phyloP scores from a whole-genome alignment of 2,888 invertebrate species.

The Seira ritae region DNA sequence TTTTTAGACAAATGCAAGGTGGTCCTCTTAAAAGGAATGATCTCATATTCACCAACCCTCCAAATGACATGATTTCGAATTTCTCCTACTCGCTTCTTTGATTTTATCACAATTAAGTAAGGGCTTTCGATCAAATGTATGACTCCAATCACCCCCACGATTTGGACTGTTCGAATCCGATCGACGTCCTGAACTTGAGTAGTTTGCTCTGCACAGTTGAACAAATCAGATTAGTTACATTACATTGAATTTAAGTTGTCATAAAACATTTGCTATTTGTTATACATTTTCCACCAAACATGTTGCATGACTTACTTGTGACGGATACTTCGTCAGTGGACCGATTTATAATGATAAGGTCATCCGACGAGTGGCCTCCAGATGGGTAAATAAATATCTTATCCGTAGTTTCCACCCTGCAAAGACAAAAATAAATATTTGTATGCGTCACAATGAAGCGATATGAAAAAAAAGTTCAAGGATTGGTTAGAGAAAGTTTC shows the following conservation, averaged over 20 bases:
- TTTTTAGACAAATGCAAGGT: slow-evolving; percentile 88
- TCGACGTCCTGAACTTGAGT: slow-evolving; percentile 82
- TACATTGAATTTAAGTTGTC: too few relatives aligned
- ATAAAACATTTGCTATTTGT: slow-evolving; percentile 3
- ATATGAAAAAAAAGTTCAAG: background rate
- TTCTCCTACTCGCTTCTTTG: slow-evolving; percentile 87
- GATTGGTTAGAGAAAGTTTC: too few relatives aligned
- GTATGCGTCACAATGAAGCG: slow-evolving; percentile 6
- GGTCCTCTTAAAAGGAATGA: slow-evolving; percentile 91
- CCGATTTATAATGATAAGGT: slow-evolving; percentile 90
- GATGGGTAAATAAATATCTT: slow-evolving; percentile 90
- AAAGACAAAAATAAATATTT: slow-evolving; percentile 74
- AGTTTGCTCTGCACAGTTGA: slow-evolving; percentile 76
- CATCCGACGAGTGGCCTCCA: slow-evolving; percentile 81
- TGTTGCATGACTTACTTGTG: slow-evolving; percentile 79
- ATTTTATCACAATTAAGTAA: slow-evolving; percentile 92
- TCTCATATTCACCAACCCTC: slow-evolving; percentile 86
- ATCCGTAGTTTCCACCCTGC: slow-evolving; percentile 90
- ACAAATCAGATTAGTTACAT: background rate
- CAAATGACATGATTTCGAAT: slow-evolving; percentile 83
- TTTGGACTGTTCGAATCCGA: slow-evolving; percentile 77
- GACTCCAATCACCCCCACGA: slow-evolving; percentile 93
- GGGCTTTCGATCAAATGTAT: slow-evolving; percentile 89
- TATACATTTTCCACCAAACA: slow-evolving; percentile 12
- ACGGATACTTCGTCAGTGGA: slow-evolving; percentile 84